These are phyloP conservation scores for Tupiocoris notatus DNA, from an alignment of 2,888 invertebrate genomes.

Conservation along the genomic window DNA sequence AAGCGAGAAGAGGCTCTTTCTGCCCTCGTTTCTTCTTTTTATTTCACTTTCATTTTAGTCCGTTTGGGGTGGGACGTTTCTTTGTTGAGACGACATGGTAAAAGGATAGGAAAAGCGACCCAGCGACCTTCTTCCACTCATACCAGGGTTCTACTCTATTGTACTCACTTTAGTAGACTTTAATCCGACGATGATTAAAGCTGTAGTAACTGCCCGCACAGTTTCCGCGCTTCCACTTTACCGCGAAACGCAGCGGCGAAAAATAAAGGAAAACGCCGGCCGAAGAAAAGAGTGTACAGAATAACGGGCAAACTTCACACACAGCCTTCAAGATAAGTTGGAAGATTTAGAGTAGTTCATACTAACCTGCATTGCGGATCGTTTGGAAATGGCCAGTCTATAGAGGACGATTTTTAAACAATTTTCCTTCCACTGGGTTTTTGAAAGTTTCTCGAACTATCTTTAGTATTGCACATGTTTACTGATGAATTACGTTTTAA, in stretches of 20 bases:
- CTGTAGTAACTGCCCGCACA: neutral
- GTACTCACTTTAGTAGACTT: conserved; percentile 1
- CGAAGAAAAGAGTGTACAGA: neutral
- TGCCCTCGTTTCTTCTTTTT: neutral
- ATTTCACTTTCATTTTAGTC: conserved; percentile 3
- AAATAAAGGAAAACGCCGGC: neutral
- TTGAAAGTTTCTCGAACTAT: no score
- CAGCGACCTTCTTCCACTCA: neutral
- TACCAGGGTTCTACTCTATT: neutral
- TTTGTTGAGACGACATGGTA: neutral
- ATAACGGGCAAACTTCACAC: neutral
- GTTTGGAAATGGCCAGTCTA: neutral
- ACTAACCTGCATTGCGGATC: neutral
- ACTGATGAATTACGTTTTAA: no score
- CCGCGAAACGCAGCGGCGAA: neutral
- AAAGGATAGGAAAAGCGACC: neutral
- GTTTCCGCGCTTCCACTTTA: neutral
- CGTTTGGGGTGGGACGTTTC: neutral
- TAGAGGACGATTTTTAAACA: no score
- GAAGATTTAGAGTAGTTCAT: neutral
- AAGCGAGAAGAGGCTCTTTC: neutral
- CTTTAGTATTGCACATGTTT: no score
- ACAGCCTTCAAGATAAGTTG: neutral
- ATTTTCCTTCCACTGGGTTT: no score
- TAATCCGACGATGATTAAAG: conserved; percentile 19